phyloP scores from a whole-genome alignment of 2,797 vertebrate species.

The Thaleichthys pacificus region DNA sequence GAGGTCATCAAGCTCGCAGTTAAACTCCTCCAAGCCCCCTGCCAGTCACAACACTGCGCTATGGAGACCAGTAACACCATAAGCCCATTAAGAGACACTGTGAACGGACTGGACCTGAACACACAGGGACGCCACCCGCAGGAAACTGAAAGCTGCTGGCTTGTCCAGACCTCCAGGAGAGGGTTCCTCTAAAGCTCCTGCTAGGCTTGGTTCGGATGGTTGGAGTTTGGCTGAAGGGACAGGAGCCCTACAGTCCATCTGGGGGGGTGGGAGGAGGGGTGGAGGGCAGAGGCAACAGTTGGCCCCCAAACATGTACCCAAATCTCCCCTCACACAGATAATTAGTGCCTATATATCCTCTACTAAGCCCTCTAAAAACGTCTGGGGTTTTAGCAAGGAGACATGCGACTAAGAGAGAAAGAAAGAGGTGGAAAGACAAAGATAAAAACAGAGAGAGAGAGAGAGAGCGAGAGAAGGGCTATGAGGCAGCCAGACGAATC shows the following conservation, averaged over 20 bases:
- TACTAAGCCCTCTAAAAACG: neutral
- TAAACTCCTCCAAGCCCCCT: neutral
- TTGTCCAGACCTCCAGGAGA: too few species aligned
- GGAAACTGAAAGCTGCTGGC: too few species aligned
- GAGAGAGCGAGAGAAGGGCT: neutral
- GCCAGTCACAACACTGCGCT: neutral
- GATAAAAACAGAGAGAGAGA: neutral
- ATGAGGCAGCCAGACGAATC: neutral
- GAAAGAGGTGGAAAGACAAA: conserved; percentile 20
- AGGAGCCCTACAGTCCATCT: neutral
- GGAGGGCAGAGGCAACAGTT: conserved; percentile 37
- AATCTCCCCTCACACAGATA: conserved; percentile 59
- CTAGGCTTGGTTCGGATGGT: neutral
- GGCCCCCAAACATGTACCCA: conserved; percentile 39
- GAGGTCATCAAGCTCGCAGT: neutral
- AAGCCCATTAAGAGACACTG: neutral
- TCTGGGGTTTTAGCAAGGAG: conserved; percentile 32
- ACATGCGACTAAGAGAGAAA: conserved; percentile 35
- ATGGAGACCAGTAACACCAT: conserved; percentile 1
- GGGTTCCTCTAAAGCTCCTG: neutral
- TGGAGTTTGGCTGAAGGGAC: too few species aligned
- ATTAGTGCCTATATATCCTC: conserved; percentile 45
- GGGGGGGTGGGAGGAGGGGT: neutral
- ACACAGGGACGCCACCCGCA: too few species aligned
- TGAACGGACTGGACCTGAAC: neutral